Evolutionary conservation across 2,113 vertebrate species (phyloP), one percentile per base, ranked within the genome.

Genomic region (Tinamus guttatus): DNA sequence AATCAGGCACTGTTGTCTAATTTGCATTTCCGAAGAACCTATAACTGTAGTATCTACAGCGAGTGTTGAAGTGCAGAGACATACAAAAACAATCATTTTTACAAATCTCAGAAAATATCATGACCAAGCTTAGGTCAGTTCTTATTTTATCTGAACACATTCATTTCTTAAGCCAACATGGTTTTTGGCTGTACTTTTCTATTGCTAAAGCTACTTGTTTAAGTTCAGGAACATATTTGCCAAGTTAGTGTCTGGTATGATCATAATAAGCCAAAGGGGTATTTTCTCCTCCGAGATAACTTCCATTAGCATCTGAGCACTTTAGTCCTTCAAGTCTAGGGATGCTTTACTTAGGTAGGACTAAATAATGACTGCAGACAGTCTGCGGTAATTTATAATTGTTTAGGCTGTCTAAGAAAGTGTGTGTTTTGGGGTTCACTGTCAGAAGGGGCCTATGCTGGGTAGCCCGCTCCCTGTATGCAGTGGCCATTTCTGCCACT

Each of bases 21-120:
- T 96, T 97, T 95, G 93, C 92, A 97, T 96, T 96, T 96, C 92
- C 92, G 96, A 93, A 96, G 93, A 95, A 93, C 88, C 81, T 67
- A 87, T 87, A 95, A 90, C 88, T 94, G 67, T 89, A 92, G 81
- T 85, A 81, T 95, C 83, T 82, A 60, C 90, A 93, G 77, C 34
- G 93, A 92, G 84, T 95, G 89, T 85, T 96, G 90, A 97, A 93
- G 67, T 87, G 92, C 78, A 87, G 93, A 95, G 76, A 93, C 78
- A 88, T 52, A 90, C 21, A 93, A 90, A 93, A 71, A 13, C 64
- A 45, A 14, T 27, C 68, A 49, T 76, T 49, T 47, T 28, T 25
- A 22, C 36, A 69, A 76, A 87, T 77, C 47, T 82, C 11, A 2
- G 74, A 81, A 71, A 90, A 90, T 90, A 92, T 34, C 7, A 49